phyloP scores from a whole-genome alignment of 2,113 vertebrate species.

The Pampusana beccarii region DNA sequence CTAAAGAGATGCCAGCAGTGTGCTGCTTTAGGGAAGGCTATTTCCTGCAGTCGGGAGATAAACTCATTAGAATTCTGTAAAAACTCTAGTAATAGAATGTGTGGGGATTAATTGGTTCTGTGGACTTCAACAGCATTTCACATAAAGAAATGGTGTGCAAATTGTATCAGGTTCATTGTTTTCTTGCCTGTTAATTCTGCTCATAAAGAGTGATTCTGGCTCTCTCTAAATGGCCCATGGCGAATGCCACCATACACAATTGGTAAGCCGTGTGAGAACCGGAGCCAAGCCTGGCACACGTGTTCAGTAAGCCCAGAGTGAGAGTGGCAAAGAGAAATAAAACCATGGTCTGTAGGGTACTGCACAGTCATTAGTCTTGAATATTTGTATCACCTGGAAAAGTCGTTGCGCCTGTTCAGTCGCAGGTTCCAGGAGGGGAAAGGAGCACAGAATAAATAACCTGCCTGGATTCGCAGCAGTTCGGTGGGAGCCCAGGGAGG shows the following conservation, averaged over 20 bases:
- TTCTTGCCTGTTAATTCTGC: neutral
- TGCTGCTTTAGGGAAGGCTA: neutral
- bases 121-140: neutral
- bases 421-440: too few relatives aligned
- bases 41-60: neutral
- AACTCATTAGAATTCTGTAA: neutral
- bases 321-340: too few relatives aligned
- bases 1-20: neutral
- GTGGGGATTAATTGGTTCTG: neutral
- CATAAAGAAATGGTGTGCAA: neutral
- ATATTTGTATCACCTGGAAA: too few relatives aligned
- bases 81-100: neutral
- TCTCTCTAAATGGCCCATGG: neutral
- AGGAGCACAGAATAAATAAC: too few relatives aligned
- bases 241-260: neutral
- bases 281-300: neutral
- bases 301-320: neutral
- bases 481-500: too few relatives aligned
- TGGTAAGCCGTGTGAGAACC: neutral
- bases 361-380: too few relatives aligned
- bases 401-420: too few relatives aligned
- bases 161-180: neutral
- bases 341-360: too few relatives aligned
- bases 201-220: neutral
- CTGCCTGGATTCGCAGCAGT: too few relatives aligned